These are phyloP conservation scores for Cydia strobilella DNA, from an alignment of 1,140 invertebrate species.

Conservation along the genomic window DNA sequence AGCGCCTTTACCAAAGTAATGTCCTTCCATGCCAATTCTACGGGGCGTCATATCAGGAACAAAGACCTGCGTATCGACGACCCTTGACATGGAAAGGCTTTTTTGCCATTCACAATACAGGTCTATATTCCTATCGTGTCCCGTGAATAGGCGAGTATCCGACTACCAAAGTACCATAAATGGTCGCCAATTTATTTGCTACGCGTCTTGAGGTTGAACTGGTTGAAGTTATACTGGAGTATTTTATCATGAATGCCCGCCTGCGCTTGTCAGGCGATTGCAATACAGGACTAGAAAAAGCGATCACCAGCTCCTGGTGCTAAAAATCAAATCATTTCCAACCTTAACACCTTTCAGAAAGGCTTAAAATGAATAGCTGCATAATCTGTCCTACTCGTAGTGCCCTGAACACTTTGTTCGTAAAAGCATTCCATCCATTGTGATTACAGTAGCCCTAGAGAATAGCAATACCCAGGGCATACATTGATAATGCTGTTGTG, in stretches of 20 bases:
- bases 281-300: conserved; percentile 1
- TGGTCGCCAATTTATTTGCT: neutral
- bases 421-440: conserved; percentile 44
- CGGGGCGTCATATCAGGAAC: conserved; percentile 51
- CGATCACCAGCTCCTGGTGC: neutral
- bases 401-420: conserved; percentile 42
- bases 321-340: neutral
- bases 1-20: neutral
- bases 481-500: neutral
- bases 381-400: conserved; percentile 32
- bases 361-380: neutral
- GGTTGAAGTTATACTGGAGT: conserved; percentile 8
- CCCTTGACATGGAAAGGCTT: conserved; percentile 73
- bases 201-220: neutral
- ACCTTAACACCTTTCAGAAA: conserved; percentile 8
- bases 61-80: conserved; percentile 69
- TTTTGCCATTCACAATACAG: conserved; percentile 69
- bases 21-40: conserved; percentile 18
- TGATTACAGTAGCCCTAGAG: conserved; percentile 29
- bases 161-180: neutral
- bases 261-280: neutral
- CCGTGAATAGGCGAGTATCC: conserved; percentile 31
- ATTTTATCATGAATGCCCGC: neutral
- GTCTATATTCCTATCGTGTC: conserved; percentile 39
- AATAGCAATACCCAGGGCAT: conserved; percentile 7